phyloP scores from a whole-genome alignment of 2,113 vertebrate genomes.

The Patagioenas fasciata region DNA sequence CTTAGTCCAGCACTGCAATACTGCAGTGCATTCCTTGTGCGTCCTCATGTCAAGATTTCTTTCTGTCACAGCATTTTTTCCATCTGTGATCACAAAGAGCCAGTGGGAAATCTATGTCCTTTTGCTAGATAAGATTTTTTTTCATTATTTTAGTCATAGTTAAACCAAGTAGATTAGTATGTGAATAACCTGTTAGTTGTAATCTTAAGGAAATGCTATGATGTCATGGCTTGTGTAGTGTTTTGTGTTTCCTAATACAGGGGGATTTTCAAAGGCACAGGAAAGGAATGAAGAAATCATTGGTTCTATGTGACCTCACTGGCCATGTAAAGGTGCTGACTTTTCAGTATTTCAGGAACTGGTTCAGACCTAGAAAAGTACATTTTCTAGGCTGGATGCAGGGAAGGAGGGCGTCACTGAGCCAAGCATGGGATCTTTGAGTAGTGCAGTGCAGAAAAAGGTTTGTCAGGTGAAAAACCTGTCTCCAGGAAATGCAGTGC shows the following conservation, averaged over 20 bases:
- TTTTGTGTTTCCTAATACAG: background rate
- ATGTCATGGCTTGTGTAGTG: background rate
- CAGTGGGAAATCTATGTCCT: background rate
- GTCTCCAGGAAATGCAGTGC: background rate
- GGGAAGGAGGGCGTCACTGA: background rate
- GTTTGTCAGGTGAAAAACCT: background rate
- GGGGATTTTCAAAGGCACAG: background rate
- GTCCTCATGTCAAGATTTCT: background rate
- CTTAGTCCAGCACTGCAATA: background rate
- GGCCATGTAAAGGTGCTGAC: background rate
- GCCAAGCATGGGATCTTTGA: background rate
- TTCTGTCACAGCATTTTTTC: background rate
- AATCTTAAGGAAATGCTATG: background rate
- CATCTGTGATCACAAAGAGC: background rate
- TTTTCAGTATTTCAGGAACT: background rate
- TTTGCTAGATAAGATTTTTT: background rate
- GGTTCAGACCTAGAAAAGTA: background rate
- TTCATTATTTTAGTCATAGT: background rate
- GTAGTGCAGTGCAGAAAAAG: background rate
- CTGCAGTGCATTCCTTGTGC: background rate
- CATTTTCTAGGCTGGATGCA: background rate
- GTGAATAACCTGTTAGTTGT: background rate
- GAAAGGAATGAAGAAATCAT: background rate
- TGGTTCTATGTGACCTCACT: background rate
- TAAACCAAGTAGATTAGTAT: background rate